A percentile compares a stretch with the other conserved stretches of the same genome.
These are phyloP conservation scores for Deilephila elpenor DNA, from an alignment of 2,888 invertebrate genomes.

Conservation along the genomic window DNA sequence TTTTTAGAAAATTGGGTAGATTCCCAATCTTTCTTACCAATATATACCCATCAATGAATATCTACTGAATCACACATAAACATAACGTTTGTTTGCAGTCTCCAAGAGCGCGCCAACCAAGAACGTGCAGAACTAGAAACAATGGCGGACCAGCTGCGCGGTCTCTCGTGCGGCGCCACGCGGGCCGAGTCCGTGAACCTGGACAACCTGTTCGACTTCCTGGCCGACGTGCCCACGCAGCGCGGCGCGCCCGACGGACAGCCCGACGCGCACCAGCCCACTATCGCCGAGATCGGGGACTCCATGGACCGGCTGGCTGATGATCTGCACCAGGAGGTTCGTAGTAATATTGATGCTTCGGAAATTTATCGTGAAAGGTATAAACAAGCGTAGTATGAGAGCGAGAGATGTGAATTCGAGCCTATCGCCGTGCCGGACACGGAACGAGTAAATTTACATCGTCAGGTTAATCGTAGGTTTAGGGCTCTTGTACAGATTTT, in stretches of 20 bases:
- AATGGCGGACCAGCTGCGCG: slow-evolving; percentile 78
- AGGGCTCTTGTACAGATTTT: too few relatives aligned
- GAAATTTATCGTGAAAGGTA: too few relatives aligned
- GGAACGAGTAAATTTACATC: too few relatives aligned
- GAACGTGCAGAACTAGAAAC: slow-evolving; percentile 83
- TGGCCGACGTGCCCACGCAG: slow-evolving; percentile 89
- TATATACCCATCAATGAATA: too few relatives aligned
- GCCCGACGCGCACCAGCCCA: slow-evolving; percentile 85
- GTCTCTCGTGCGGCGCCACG: slow-evolving; percentile 63
- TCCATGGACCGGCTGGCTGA: slow-evolving; percentile 93
- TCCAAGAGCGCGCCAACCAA: slow-evolving; percentile 88
- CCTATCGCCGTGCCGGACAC: too few relatives aligned
- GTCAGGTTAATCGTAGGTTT: too few relatives aligned
- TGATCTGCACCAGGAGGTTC: slow-evolving; percentile 91
- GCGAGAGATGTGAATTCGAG: too few relatives aligned
- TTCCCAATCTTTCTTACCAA: too few relatives aligned
- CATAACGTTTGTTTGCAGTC: slow-evolving; percentile 50
- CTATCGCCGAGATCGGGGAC: slow-evolving; percentile 93
- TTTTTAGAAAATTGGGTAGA: too few relatives aligned
- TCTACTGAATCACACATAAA: too few relatives aligned
- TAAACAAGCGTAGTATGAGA: too few relatives aligned
- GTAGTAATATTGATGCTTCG: background rate
- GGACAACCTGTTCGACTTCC: slow-evolving; percentile 95
- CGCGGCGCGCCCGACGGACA: slow-evolving; percentile 80
- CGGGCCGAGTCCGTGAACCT: slow-evolving; percentile 92